Base-by-base conservation (phyloP, 2,888 invertebrate genomes). In the Blastobasis lacticolella region DNA sequence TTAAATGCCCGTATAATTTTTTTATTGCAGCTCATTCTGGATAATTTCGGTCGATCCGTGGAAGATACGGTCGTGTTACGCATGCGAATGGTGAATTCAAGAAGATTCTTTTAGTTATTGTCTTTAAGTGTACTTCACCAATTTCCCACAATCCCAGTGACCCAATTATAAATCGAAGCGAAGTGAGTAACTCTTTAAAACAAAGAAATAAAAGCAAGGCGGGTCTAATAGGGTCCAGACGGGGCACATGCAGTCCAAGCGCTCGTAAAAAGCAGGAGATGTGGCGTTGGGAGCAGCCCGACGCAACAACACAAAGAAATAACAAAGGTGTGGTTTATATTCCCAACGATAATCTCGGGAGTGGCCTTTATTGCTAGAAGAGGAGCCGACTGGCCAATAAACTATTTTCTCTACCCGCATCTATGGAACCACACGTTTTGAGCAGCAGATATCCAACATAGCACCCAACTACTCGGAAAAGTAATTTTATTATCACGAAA, bases 21-120 rank as follows among this genome's bases (percentile, higher is more conserved):
- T 66, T 73, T 75, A 75, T 68, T 65, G 61, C 69, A 62, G 67
- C 70, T 73, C 71, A 73, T 75, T 70, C 68, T 61, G 70, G 66
- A 75, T 75, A 73, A 78, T 77, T 76, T 64, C 61, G 66, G 62
- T 62, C 67, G 63, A 66, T 65, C 61, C 67, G 66, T 71, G 67
- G 76, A 71, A 71, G 69, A 77, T 73, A 75, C 64, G 64, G 66
- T 69, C 73, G 69, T 67, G 72, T 77, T 75, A 73, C 72, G 76
- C 73, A 77, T 81, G 74, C 73, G 78, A 79, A 82, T 82, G 67
- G 72, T 60, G 65, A 66, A 72, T 73, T 71, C 23, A 23, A 1
- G 23, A 23, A n/a, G n/a, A 23, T 23, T 23, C 23, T 23, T 23
- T 23, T 2, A 23, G 23, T 23, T 23, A 2, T 3, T 3, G 23